Conservation (phyloP, 2,113 vertebrate species). For the Hippocampus barbouri region DNA sequence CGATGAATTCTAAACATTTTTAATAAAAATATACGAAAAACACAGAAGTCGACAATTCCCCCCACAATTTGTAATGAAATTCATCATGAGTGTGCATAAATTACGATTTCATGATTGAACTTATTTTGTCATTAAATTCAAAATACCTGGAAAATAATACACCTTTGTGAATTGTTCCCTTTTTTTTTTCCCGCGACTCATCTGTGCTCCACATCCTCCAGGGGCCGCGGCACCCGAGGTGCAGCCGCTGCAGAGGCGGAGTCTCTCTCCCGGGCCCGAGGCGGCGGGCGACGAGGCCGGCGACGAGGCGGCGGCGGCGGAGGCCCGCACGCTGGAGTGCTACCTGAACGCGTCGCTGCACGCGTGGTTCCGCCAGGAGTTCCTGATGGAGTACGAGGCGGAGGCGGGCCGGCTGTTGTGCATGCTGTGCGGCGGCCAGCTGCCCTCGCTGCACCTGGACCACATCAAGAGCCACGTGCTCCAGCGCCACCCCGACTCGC, state of each 20-base stretch:
- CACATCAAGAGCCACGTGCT: slow-evolving; percentile 87
- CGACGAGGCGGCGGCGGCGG: slow-evolving; percentile 7
- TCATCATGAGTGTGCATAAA: no score
- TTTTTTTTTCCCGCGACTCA: not conserved
- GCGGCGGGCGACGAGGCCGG: slow-evolving; percentile 21
- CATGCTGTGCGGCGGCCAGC: slow-evolving; percentile 81
- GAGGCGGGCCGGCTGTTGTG: slow-evolving; percentile 79
- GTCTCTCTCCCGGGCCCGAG: slow-evolving; percentile 23
- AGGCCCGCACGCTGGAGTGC: slow-evolving; percentile 69
- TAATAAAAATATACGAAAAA: no score
- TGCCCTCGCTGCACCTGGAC: slow-evolving; percentile 84
- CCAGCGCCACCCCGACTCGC: slow-evolving; percentile 82
- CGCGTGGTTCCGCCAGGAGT: slow-evolving; percentile 87
- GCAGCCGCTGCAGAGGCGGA: slow-evolving; percentile 21
- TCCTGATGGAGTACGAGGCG: slow-evolving; percentile 89
- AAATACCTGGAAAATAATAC: no score
- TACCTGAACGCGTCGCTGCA: slow-evolving; percentile 88
- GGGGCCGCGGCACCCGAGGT: slow-evolving; percentile 32
- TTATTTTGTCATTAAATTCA: no score
- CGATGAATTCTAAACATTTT: no score
- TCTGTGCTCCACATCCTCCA: not conserved
- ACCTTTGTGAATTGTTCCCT: not conserved
- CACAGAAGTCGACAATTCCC: no score
- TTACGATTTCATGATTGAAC: no score
- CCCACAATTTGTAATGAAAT: no score